Evolutionary conservation across 2,113 vertebrate genomes (phyloP).

Genomic region (Neogale vison): DNA sequence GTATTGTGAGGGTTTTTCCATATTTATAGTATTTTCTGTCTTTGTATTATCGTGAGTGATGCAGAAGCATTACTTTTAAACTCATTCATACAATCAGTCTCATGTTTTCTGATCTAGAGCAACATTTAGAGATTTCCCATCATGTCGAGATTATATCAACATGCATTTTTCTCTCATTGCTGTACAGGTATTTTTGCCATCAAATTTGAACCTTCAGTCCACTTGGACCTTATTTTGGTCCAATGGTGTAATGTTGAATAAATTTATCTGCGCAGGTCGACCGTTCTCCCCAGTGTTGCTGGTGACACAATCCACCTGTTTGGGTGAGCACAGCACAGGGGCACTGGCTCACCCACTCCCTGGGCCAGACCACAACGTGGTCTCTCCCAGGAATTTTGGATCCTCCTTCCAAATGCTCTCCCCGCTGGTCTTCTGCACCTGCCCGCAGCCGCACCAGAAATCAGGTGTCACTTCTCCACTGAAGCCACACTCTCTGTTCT

Average conservation of each 20-base stretch:
- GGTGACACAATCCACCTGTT: background rate
- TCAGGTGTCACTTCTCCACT: no score
- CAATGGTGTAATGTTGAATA: background rate
- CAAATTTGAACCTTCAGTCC: background rate
- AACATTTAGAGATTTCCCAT: background rate
- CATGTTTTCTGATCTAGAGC: background rate
- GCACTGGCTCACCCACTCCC: no score
- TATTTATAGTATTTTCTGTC: background rate
- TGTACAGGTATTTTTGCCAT: background rate
- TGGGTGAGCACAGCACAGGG: background rate
- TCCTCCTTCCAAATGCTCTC: background rate
- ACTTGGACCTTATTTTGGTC: background rate
- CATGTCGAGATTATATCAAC: background rate
- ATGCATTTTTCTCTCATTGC: background rate
- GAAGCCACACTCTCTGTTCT: background rate
- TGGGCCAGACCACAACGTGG: accelerated
- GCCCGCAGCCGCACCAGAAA: background rate
- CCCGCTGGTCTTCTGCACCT: accelerated
- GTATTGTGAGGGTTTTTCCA: no score
- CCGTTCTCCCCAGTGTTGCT: accelerated
- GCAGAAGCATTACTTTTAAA: background rate
- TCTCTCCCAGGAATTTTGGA: background rate
- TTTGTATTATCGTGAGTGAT: background rate
- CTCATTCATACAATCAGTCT: background rate
- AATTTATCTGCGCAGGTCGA: background rate